Conservation (phyloP, 2,797 vertebrate species). For the Miichthys miiuy region DNA sequence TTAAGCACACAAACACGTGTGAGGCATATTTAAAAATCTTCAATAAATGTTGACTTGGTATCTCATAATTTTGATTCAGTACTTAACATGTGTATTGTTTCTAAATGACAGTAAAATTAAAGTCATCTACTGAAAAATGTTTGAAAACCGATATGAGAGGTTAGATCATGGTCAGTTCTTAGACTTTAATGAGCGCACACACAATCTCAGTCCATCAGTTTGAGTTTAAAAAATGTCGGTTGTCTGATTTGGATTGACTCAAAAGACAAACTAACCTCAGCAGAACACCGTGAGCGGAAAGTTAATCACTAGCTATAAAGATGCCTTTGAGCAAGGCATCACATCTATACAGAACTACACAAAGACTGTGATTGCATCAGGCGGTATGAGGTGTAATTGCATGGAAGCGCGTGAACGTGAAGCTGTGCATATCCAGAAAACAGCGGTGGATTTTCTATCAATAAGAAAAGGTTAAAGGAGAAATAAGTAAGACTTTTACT, state of each 20-base stretch:
- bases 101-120: background rate
- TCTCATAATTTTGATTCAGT: background rate
- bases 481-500: slow-evolving; percentile 36
- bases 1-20: background rate
- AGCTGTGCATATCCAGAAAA: slow-evolving; percentile 28
- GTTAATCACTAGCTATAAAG: background rate
- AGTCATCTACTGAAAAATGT: background rate
- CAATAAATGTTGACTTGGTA: too few relatives aligned
- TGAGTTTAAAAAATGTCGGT: background rate
- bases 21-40: background rate
- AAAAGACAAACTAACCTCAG: background rate
- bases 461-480: slow-evolving; percentile 34
- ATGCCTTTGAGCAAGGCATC: slow-evolving; percentile 18
- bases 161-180: too few relatives aligned
- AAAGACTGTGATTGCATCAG: slow-evolving; percentile 24
- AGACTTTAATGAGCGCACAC: too few relatives aligned
- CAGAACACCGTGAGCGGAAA: background rate
- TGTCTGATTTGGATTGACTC: background rate
- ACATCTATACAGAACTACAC: background rate
- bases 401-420: slow-evolving; percentile 18
- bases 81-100: background rate
- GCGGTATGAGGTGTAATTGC: slow-evolving; percentile 14
- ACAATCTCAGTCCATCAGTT: background rate
- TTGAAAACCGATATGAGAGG: too few relatives aligned
- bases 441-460: background rate